Evolutionary conservation across 1,140 invertebrate species (phyloP).

Genomic region (Drosophila mojavensis): DNA sequence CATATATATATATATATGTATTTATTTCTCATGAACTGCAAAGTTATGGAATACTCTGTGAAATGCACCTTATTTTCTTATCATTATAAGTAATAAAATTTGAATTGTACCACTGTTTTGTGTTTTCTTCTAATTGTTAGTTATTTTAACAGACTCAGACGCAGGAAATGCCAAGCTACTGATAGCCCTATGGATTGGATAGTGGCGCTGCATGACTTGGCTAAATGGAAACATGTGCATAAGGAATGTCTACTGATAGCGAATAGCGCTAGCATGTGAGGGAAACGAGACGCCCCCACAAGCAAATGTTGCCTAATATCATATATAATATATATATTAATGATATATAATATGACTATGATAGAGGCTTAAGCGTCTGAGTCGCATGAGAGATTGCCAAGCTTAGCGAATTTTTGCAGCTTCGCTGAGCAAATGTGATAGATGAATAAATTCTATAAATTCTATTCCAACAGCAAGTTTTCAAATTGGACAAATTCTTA

Average conservation of each 20-base stretch:
- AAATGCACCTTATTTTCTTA: slow-evolving; percentile 20
- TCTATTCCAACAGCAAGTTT: no score
- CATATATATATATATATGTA: neutral
- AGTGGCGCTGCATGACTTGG: slow-evolving; percentile 17
- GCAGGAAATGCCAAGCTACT: slow-evolving; percentile 19
- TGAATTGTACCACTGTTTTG: neutral
- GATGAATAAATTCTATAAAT: no score
- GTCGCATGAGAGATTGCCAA: no score
- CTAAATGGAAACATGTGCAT: slow-evolving; percentile 17
- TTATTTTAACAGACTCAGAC: neutral
- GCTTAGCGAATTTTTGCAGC: no score
- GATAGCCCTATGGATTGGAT: slow-evolving; percentile 1
- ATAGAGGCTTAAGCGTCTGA: no score
- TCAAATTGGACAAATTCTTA: no score
- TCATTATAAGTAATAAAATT: neutral
- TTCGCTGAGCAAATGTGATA: no score
- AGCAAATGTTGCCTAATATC: neutral
- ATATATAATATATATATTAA: neutral
- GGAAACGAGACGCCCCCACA: slow-evolving; percentile 61
- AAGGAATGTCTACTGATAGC: neutral
- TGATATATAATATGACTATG: neutral
- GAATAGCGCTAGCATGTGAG: slow-evolving; percentile 33
- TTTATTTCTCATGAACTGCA: no score
- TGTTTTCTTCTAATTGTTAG: neutral
- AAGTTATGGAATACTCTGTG: slow-evolving; percentile 10